Percentiles rank a stretch among this genome's conserved stretches.
phyloP scores from a whole-genome alignment of 2,888 invertebrate species.

The Conops quadrifasciatus region DNA sequence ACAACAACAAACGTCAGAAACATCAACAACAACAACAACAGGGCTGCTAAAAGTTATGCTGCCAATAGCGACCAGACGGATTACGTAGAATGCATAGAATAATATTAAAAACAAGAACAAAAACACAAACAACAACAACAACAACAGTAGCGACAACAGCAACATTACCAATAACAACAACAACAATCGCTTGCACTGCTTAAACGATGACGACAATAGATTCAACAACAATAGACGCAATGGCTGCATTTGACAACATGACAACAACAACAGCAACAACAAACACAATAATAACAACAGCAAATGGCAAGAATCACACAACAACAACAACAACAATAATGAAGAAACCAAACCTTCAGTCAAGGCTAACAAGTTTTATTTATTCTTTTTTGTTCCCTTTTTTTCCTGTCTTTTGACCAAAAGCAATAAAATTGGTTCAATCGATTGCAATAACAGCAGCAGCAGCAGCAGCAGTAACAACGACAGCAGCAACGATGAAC shows the following conservation, averaged over 20 bases:
- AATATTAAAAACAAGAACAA: not conserved
- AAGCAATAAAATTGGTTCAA: constrained; percentile 22
- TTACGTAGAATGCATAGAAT: constrained; percentile 1
- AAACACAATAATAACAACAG: constrained; percentile 18
- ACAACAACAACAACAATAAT: not conserved
- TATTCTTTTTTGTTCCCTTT: not conserved
- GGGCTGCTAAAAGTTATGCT: not conserved
- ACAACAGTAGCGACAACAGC: not conserved
- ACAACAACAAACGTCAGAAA: not conserved
- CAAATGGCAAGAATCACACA: not conserved
- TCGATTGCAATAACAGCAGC: constrained; percentile 9
- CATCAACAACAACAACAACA: not conserved
- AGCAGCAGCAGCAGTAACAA: constrained; percentile 19
- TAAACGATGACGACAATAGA: not conserved
- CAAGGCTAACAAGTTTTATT: constrained; percentile 42
- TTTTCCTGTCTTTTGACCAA: constrained; percentile 4
- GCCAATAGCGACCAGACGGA: too few species aligned
- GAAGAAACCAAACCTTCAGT: constrained; percentile 33
- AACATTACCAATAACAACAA: not conserved
- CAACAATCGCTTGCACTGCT: not conserved
- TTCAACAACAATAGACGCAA: too few species aligned
- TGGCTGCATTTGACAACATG: constrained; percentile 16
- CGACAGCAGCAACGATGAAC: constrained; percentile 26
- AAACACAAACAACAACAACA: not conserved
- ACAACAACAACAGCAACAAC: not conserved